These are phyloP conservation scores for Myathropa florea DNA, from an alignment of 2,888 invertebrate species.

Conservation along the genomic window DNA sequence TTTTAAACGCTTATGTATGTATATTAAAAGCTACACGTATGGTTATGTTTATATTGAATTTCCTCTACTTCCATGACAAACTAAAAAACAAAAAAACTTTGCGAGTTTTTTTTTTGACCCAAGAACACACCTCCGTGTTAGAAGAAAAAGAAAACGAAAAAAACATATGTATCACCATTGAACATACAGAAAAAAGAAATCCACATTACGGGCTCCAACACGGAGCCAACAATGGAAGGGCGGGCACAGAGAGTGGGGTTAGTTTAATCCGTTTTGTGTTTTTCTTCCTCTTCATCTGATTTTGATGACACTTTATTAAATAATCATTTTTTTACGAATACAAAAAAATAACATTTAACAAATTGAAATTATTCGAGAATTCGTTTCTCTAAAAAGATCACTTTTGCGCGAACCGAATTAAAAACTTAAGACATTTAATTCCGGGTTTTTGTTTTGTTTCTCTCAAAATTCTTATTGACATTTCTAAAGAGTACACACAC, in stretches of 20 bases:
- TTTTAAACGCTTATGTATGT: constrained; percentile 51
- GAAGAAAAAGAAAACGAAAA: not conserved
- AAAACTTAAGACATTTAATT: constrained; percentile 5
- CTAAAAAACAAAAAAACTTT: constrained; percentile 35
- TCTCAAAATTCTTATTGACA: not conserved
- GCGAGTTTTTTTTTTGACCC: not conserved
- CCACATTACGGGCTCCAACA: not conserved
- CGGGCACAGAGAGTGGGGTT: not conserved
- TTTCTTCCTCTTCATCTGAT: not conserved
- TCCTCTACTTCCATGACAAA: constrained; percentile 30
- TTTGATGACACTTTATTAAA: constrained; percentile 40
- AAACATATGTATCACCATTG: not conserved
- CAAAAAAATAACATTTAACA: constrained; percentile 51
- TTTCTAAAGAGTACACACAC: constrained; percentile 15
- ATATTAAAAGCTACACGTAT: constrained; percentile 67
- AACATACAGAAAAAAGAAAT: not conserved
- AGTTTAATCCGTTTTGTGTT: not conserved
- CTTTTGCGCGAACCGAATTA: constrained; percentile 8
- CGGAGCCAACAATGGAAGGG: not conserved
- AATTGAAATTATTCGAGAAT: not conserved
- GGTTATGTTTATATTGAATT: constrained; percentile 53
- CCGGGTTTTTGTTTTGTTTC: not conserved
- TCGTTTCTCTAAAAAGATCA: constrained; percentile 10
- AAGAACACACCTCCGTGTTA: not conserved
- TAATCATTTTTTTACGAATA: constrained; percentile 44